These are phyloP conservation scores for Diadophis punctatus DNA, from an alignment of 2,113 vertebrate species.

Conservation along the genomic window DNA sequence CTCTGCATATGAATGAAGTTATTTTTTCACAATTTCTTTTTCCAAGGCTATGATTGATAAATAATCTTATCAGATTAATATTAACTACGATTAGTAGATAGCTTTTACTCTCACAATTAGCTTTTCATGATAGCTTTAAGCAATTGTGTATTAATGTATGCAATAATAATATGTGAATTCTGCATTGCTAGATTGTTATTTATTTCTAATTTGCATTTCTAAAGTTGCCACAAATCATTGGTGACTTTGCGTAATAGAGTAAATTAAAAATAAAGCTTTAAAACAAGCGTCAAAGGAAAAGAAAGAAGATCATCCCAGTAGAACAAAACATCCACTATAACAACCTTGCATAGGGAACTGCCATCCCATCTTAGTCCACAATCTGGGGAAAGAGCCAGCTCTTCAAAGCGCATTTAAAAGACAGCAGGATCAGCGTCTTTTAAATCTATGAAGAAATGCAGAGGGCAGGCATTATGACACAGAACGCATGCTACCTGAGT, in stretches of 20 bases:
- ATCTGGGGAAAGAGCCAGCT: background rate
- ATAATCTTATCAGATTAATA: background rate
- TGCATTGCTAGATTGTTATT: background rate
- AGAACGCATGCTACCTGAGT: background rate
- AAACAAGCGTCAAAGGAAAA: background rate
- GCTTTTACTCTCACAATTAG: background rate
- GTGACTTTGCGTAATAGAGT: background rate
- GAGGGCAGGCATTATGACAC: background rate
- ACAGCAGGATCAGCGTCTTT: background rate
- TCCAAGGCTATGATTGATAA: background rate
- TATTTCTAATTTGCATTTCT: background rate
- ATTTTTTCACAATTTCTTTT: background rate
- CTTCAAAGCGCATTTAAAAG: background rate
- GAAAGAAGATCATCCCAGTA: background rate
- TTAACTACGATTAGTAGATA: background rate
- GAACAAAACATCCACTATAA: background rate
- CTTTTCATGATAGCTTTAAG: background rate
- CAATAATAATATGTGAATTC: background rate
- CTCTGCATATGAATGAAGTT: background rate
- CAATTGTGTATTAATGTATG: background rate
- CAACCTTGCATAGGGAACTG: background rate
- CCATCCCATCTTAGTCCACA: background rate
- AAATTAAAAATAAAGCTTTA: background rate
- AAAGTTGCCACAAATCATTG: background rate
- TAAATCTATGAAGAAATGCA: background rate